A percentile compares a stretch with the other conserved stretches of the same genome.
phyloP scores from a whole-genome alignment of 2,113 vertebrate species.

The Diadophis punctatus region DNA sequence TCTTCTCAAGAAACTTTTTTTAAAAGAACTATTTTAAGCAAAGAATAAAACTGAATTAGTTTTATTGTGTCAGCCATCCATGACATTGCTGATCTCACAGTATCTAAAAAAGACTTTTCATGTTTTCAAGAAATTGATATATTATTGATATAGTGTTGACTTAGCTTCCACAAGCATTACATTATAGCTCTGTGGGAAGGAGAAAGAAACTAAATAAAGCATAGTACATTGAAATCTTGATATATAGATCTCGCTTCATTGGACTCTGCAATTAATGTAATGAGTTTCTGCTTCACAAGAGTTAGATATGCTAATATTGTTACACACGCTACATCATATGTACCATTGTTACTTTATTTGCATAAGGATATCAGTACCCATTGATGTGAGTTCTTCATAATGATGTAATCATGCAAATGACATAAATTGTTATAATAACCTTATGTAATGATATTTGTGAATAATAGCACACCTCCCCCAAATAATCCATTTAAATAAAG shows the following conservation, averaged over 20 bases:
- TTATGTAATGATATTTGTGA: neutral
- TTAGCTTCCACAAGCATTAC: neutral
- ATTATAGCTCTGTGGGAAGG: neutral
- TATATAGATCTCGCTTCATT: neutral
- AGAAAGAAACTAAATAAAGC: neutral
- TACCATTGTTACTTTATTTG: neutral
- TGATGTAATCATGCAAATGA: neutral
- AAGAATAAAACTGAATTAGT: neutral
- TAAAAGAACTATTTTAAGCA: neutral
- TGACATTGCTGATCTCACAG: neutral
- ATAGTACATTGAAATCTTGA: neutral
- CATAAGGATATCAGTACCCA: neutral
- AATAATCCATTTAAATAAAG: neutral
- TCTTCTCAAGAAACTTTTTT: neutral
- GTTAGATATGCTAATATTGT: neutral
- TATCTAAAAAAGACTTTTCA: neutral
- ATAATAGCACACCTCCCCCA: neutral
- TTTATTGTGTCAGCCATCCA: neutral
- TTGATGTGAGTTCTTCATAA: neutral
- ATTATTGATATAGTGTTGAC: neutral
- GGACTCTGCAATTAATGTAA: neutral
- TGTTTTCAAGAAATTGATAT: neutral
- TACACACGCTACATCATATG: neutral
- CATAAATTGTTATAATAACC: neutral
- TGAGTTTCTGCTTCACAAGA: neutral